Evolutionary conservation across 30 jellyfish, hydroid and myxozoan genomes (phyloP), one percentile per base, ranked within the genome.

Genomic region (Turritopsis rubra): DNA sequence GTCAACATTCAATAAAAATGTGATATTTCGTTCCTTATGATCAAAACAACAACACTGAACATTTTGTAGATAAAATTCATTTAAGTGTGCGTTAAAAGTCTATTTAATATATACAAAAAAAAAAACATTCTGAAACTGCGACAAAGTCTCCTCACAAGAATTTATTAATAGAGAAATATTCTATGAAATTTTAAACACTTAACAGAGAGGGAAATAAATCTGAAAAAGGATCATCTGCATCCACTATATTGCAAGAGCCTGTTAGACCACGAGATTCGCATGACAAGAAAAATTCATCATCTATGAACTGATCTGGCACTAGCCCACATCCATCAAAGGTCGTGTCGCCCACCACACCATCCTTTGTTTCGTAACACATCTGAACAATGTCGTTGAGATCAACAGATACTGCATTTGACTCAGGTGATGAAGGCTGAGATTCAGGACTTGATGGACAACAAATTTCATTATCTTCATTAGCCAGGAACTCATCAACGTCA

Each of bases 261-360:
- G 85, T 83, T 80, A 74, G 84, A 76, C 89, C 90, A 22, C 84
- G 88, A 41, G 88, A 52, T 25, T 41, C 79, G 28, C 90, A 65
- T 41, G 88, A 82, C 72, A 82, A 41, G 71, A 82, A 82, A 71
- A 82, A 82, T 25, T 82, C 86, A 54, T 82, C 88, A 71, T 82
- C 98, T 72, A 84, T 81, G 29, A 30, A 83, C 71, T 60, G 83
- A 65, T 81, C 94, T 19, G 81, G 88, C 20, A 53, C 89, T 65
- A 75, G 84, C 41, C 88, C 86, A 71, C 77, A 71, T 93, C 95
- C 99, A 93, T 88, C 95, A 79, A 75, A 23, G 99, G 99, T 26
- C 88, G 85, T 52, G 96, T 81, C 52, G 93, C 99, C 99, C 99
- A 93, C 99, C 99, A 93, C 16, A 96, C 99, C 60, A 60, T 91